Base-by-base conservation (phyloP, 1,140 invertebrate species). In the Drosophila mojavensis region DNA sequence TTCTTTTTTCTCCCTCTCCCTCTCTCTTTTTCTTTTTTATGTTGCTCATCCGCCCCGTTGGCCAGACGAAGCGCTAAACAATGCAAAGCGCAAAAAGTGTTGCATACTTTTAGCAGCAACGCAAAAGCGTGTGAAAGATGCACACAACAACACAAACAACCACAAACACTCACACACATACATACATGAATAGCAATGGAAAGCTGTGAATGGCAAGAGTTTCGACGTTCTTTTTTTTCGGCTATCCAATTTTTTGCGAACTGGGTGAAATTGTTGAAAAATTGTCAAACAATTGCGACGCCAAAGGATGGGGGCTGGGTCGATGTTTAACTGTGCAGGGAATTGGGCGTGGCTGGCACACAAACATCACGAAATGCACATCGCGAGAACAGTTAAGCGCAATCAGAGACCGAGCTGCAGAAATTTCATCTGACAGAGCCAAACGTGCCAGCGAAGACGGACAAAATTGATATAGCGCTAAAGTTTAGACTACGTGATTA, bases 201-300 rank as follows among this genome's bases (percentile, higher is more conserved):
- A 33, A 10, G 33, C 33, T 33, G 33, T 33, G 33, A 33, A 33
- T 33, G 33, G 7, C 33, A 33, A 33, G 33, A 33, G 33, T 33
- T 33, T 33, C 33, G 5, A 0, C 6, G 5, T 33, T 10, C 33
- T 9, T 33, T 33, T 33, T 33, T 33, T 33, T 7, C 33, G 33
- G 58, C 1, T 72, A 65, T 65, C 82, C 83, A 65, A 63, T 56
- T 78, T 39, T 39, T 39, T 39, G 10, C 36, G 2, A 11, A 10
- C 36, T 39, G 33, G 9, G 83, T 75, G 78, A 79, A 88, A 86
- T 82, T 74, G 83, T 82, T 88, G 83, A 86, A 86, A 86, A 86
- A 86, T 86, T 86, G 83, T 86, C 83, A 86, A 86, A 88, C 83
- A 86, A 86, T 86, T 88, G 83, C 83, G 53, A 60, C 77, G 24